A percentile compares a stretch with the other conserved stretches of the same genome.
Conservation (phyloP, 2,113 vertebrate species). For the Zeus faber region DNA sequence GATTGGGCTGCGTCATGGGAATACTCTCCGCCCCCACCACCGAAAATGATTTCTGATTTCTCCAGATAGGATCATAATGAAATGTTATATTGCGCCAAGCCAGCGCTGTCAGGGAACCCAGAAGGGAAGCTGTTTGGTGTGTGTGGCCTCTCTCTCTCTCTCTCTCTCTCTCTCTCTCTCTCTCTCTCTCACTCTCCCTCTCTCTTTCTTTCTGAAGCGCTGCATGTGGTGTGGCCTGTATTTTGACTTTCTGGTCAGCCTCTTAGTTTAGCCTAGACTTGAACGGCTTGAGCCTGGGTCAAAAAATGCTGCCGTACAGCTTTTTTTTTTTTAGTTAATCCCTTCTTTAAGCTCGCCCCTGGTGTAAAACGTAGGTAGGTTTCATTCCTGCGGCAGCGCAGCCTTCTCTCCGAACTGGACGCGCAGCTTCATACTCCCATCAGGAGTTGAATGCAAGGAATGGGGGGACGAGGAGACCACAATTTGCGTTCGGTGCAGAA, state of each 20-base stretch:
- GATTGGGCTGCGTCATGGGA: no score
- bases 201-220: neutral
- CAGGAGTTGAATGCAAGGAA: no score
- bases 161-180: neutral
- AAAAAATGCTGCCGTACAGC: neutral
- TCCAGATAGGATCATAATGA: conserved; percentile 46
- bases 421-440: no score
- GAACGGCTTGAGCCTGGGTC: neutral
- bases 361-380: no score
- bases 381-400: no score
- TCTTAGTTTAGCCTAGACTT: neutral
- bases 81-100: conserved; percentile 41
- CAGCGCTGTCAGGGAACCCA: conserved; percentile 32
- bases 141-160: neutral
- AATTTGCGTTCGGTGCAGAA: no score
- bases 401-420: no score
- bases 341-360: no score
- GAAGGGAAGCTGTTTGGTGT: conserved; percentile 33
- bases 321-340: no score
- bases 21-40: conserved; percentile 4
- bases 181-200: neutral
- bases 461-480: no score
- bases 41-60: conserved; percentile 54
- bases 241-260: neutral
- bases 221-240: neutral